Evolutionary conservation across 2,797 vertebrate species (phyloP).

Genomic region (Gallirallus australis): DNA sequence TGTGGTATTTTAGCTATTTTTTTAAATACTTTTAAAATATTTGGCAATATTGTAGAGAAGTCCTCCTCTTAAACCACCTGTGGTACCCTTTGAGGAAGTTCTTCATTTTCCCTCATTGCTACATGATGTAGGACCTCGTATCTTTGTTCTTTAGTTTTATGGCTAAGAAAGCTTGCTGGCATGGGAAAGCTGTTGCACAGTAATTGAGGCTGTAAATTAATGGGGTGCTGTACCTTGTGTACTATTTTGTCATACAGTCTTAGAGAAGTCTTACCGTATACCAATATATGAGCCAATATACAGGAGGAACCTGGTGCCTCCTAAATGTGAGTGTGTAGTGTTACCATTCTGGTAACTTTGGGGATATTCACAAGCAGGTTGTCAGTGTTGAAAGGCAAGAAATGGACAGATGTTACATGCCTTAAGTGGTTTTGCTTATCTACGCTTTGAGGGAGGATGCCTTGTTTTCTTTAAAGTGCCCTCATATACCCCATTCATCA

Average conservation of each 20-base stretch:
- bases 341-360: background rate
- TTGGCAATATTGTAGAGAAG: background rate
- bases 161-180: background rate
- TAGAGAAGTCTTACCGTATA: background rate
- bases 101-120: background rate
- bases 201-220: background rate
- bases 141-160: background rate
- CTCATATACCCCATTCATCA: rapidly evolving
- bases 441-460: background rate
- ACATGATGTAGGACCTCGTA: background rate
- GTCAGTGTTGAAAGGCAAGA: background rate
- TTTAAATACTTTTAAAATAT: background rate
- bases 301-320: background rate
- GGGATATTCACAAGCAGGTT: background rate
- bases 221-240: background rate
- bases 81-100: background rate
- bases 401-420: background rate
- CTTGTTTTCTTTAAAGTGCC: background rate
- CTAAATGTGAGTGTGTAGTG: background rate
- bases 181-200: background rate
- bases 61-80: background rate
- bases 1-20: background rate
- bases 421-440: background rate
- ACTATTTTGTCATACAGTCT: background rate
- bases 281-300: background rate